Evolutionary conservation across 2,113 vertebrate genomes (phyloP), one percentile per base, ranked within the genome.

Genomic region (Spheniscus mendiculus): DNA sequence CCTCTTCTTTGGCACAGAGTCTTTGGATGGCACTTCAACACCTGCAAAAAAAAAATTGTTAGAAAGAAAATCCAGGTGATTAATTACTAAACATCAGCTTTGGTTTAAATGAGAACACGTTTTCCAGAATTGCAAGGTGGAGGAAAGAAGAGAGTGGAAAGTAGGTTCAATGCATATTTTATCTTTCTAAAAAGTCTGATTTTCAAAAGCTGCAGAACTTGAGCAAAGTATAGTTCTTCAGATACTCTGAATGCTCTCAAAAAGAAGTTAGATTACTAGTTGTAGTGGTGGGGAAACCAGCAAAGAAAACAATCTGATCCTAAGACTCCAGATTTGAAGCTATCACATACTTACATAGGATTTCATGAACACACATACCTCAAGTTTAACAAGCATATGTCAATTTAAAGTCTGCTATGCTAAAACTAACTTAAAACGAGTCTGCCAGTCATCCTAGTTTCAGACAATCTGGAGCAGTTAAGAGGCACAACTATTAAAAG

Each of bases 11-110:
- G 99, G 99, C 99, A 99, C 88, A 12, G 99, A 98, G 94, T 99
- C 99, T 99, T 99, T 99, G 97, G 99, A 99, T 98, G 99, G 99
- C 98, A 99, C 99, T 97, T 99, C 99, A 95, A 99, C 98, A 96
- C 99, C 99, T 99, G 62, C 40, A 53, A 38, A 52, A 76, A 59
- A 59, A 85, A 50, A 21, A 70, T 1, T 8, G 8, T 34, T 58
- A 49, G 38, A 45, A 82, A 69, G 21, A 87, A 91, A 93, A 86
- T 34, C 15, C 25, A 63, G 10, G n/a, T 34, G 40, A 80, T 45
- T 59, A 59, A 53, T 34, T n/a, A 59, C n/a, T 42, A 71, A 86
- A 69, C 12, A 25, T 40, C 62, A 67, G 19, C 5, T 89, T 56
- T 36, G 4, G 18, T 88, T 95, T 76, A 83, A 76, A 53, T 25